Percentiles rank a stretch among this genome's conserved stretches.
Conservation (phyloP, 2,113 vertebrate genomes). For the Hystrix brachyura region DNA sequence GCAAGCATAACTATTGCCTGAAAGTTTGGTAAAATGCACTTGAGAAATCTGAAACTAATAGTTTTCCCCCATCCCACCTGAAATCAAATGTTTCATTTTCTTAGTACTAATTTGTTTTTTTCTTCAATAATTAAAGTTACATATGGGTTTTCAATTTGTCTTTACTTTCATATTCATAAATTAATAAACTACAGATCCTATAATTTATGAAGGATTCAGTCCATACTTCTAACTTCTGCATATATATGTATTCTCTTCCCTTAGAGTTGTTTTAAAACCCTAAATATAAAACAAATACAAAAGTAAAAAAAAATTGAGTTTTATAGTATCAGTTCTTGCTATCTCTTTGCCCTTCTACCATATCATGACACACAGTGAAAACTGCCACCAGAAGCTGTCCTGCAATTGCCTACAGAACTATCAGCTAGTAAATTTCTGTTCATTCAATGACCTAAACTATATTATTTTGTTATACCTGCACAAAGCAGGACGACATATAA, state of each 20-base stretch:
- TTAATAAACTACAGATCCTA: background rate
- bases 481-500: too few species aligned
- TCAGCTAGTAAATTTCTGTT: too few species aligned
- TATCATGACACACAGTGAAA: too few species aligned
- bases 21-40: background rate
- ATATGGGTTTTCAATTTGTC: background rate
- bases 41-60: background rate
- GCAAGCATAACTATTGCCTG: background rate
- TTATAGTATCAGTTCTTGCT: background rate
- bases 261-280: too few species aligned
- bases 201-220: background rate
- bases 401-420: too few species aligned
- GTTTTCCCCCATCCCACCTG: background rate
- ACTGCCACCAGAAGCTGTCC: too few species aligned
- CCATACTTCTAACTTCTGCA: background rate
- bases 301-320: background rate
- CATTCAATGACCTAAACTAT: too few species aligned
- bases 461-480: too few species aligned
- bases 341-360: too few species aligned
- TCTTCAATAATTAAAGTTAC: background rate
- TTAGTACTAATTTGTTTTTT: background rate
- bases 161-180: background rate
- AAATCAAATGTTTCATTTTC: background rate
- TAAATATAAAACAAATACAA: background rate
- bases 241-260: background rate